Evolutionary conservation across 2,888 invertebrate species (phyloP).

Genomic region (Cremastinae sp.): DNA sequence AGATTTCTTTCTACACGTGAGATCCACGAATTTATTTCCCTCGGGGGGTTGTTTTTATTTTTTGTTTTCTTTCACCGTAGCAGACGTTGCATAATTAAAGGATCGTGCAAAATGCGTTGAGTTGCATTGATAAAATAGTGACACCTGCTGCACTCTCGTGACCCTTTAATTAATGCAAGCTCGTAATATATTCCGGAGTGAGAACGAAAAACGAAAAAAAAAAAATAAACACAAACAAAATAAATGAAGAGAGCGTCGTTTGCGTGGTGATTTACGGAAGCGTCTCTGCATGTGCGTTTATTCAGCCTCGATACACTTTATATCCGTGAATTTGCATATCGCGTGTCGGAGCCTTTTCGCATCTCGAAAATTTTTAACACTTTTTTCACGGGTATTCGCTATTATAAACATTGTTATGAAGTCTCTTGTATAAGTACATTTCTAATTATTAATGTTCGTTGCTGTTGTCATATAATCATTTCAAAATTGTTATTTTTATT

Average conservation of each 20-base stretch:
- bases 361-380: conserved; percentile 1
- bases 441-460: too few species aligned
- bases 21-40: too few species aligned
- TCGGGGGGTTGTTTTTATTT: too few species aligned
- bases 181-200: conserved; percentile 25
- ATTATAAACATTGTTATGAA: conserved; percentile 24
- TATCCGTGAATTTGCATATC: conserved; percentile 73
- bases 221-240: conserved; percentile 57
- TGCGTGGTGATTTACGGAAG: conserved; percentile 69
- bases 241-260: conserved; percentile 56
- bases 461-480: too few species aligned
- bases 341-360: conserved; percentile 65
- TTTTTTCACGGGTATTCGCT: conserved; percentile 36
- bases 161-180: conserved; percentile 64
- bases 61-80: not conserved
- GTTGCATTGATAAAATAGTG: conserved; percentile 49
- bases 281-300: conserved; percentile 57
- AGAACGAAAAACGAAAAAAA: too few species aligned
- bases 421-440: conserved; percentile 37
- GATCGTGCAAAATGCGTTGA: conserved; percentile 28
- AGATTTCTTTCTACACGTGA: too few species aligned
- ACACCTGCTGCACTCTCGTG: conserved; percentile 45
- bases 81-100: conserved; percentile 3
- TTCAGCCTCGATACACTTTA: conserved; percentile 65
- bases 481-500: too few species aligned